These are phyloP conservation scores for Schizopygopsis malacanthus DNA, from an alignment of 2,797 vertebrate species.

Conservation along the genomic window DNA sequence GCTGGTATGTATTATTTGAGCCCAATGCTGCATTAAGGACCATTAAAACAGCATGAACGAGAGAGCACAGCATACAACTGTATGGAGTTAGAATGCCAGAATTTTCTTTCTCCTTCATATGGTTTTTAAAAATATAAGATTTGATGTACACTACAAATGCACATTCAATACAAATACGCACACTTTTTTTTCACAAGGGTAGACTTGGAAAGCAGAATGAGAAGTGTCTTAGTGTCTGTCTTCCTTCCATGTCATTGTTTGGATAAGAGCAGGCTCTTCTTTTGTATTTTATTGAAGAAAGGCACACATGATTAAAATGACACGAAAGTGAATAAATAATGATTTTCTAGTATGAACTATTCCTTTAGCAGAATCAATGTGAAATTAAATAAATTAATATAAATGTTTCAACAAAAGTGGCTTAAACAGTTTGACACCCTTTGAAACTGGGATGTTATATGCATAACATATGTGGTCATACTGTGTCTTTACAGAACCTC, in stretches of 20 bases:
- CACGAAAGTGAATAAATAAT: not conserved
- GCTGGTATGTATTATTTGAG: no score
- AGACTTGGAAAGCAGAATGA: not conserved
- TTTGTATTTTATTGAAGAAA: not conserved
- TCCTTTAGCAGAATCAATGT: not conserved
- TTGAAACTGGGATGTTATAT: not conserved
- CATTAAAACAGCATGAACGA: not conserved
- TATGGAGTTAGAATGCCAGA: not conserved
- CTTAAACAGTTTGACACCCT: not conserved
- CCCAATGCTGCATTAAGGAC: not conserved
- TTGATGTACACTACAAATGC: not conserved
- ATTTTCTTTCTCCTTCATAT: not conserved
- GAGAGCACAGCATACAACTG: not conserved
- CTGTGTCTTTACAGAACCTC: not conserved
- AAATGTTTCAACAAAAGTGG: not conserved
- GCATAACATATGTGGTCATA: not conserved
- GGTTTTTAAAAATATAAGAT: not conserved
- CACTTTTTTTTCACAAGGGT: not conserved
- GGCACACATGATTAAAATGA: not conserved
- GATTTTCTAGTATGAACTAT: not conserved
- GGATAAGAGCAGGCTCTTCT: not conserved
- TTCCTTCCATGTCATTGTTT: not conserved
- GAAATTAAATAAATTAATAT: not conserved
- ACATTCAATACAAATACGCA: not conserved
- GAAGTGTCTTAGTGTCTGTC: not conserved